Percentiles rank a stretch among this genome's conserved stretches.
phyloP scores from a whole-genome alignment of 2,888 invertebrate genomes.

The Pomacea canaliculata region DNA sequence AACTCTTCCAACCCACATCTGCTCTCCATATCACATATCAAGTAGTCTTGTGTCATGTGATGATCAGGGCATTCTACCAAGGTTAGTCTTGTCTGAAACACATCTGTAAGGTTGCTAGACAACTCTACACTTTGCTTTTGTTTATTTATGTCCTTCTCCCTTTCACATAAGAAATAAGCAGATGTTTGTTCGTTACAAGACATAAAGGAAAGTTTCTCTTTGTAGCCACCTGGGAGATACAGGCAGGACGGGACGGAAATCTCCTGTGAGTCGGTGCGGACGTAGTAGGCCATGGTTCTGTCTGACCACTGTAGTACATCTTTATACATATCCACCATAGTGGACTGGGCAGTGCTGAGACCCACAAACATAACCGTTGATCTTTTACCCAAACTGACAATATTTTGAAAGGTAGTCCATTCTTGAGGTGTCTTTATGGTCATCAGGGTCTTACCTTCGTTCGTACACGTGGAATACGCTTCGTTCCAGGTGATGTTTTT shows the following conservation, averaged over 20 bases:
- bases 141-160: neutral
- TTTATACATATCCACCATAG: conserved; percentile 2
- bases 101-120: neutral
- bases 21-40: conserved; percentile 16
- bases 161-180: neutral
- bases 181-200: neutral
- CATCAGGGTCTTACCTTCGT: conserved; percentile 3
- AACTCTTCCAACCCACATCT: conserved; percentile 3
- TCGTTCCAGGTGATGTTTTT: conserved; percentile 8
- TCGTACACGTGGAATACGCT: conserved; percentile 4
- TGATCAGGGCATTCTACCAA: conserved; percentile 3
- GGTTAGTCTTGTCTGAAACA: neutral
- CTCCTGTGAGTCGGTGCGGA: neutral
- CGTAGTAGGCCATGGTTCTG: conserved; percentile 14
- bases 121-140: neutral
- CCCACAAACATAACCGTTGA: conserved; percentile 8
- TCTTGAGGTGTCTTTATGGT: neutral
- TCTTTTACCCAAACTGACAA: neutral
- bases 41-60: conserved; percentile 18
- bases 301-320: conserved; percentile 17
- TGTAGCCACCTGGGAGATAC: neutral
- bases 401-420: neutral
- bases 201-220: neutral
- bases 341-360: conserved; percentile 12
- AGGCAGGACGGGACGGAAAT: neutral